Percentiles rank a stretch among this genome's conserved stretches.
These are phyloP conservation scores for Neostethus bicornis DNA, from an alignment of 2,797 vertebrate species.

Conservation along the genomic window DNA sequence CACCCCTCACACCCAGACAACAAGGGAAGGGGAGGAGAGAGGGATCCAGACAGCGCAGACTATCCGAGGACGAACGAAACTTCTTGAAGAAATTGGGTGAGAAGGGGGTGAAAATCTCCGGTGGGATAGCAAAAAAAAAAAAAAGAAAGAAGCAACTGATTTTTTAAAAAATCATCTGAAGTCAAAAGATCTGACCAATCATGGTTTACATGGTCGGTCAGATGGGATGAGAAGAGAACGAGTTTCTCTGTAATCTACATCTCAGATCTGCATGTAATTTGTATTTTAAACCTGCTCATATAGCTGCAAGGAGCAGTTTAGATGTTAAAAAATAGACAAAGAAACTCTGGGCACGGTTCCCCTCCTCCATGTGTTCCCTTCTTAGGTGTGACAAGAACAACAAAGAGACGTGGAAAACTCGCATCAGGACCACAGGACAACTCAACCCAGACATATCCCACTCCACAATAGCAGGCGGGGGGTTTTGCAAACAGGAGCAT, in stretches of 20 bases:
- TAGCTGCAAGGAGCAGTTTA: neutral
- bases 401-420: slow-evolving; percentile 75
- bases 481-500: slow-evolving; percentile 35
- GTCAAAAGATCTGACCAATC: too few relatives aligned
- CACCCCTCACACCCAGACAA: slow-evolving; percentile 44
- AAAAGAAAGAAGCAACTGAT: too few relatives aligned
- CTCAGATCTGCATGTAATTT: slow-evolving; percentile 12
- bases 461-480: slow-evolving; percentile 35
- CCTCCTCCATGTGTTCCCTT: slow-evolving; percentile 43
- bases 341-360: slow-evolving; percentile 48
- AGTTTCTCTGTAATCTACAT: neutral
- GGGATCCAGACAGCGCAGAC: slow-evolving; percentile 29
- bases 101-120: slow-evolving; percentile 17
- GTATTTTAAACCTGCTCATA: slow-evolving; percentile 7
- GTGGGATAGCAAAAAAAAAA: neutral
- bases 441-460: slow-evolving; percentile 42
- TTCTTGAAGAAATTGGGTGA: slow-evolving; percentile 69
- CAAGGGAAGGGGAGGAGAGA: slow-evolving; percentile 28
- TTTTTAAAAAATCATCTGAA: too few relatives aligned
- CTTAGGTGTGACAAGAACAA: slow-evolving; percentile 67
- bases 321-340: slow-evolving; percentile 37
- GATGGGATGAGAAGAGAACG: slow-evolving; percentile 14
- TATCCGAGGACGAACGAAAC: slow-evolving; percentile 61
- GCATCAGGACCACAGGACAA: slow-evolving; percentile 80
- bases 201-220: slow-evolving; percentile 1